Evolutionary conservation across 2,113 vertebrate species (phyloP).

Genomic region (Ctenomys sociabilis): DNA sequence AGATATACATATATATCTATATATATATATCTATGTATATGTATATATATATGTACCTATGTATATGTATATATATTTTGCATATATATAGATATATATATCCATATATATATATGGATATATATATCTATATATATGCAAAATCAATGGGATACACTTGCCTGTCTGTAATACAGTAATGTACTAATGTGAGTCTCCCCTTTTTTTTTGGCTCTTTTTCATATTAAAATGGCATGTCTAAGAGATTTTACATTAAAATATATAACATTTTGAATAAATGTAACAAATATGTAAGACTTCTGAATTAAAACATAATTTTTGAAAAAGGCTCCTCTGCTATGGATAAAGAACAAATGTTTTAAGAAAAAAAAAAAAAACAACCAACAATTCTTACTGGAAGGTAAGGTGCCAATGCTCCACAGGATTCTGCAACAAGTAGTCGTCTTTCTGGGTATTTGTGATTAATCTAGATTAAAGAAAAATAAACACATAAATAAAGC

Average conservation of each 20-base stretch:
- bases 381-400: conserved; percentile 92
- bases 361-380: background rate
- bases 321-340: conserved; percentile 17
- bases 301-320: background rate
- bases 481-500: conserved; percentile 57
- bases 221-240: conserved; percentile 22
- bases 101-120: no score
- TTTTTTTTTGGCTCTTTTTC: background rate
- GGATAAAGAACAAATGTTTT: background rate
- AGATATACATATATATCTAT: no score
- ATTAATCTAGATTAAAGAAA: conserved; percentile 91
- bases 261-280: background rate
- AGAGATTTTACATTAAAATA: background rate
- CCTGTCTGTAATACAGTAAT: background rate
- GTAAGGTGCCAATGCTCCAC: conserved; percentile 97
- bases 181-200: background rate
- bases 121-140: background rate
- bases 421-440: conserved; percentile 97
- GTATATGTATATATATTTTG: no score
- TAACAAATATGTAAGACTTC: no score
- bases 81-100: no score
- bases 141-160: background rate
- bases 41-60: no score
- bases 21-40: background rate
- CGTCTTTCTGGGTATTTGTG: conserved; percentile 99